These are phyloP conservation scores for Cydia fagiglandana DNA, from an alignment of 1,140 invertebrate genomes.

Conservation along the genomic window DNA sequence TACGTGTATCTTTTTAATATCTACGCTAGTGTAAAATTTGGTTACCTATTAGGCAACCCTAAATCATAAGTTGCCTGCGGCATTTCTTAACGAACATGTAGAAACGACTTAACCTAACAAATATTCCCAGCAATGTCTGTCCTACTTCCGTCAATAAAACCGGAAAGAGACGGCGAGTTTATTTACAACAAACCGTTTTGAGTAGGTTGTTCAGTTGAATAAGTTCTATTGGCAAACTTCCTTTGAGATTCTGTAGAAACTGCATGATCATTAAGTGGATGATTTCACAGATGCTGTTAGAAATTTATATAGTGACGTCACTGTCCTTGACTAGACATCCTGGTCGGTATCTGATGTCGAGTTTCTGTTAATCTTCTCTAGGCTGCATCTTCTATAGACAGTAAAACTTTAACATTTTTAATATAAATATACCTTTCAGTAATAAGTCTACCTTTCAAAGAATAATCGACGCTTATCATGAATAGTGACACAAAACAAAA, in stretches of 20 bases:
- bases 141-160: slow-evolving; percentile 14
- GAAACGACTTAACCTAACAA: background rate
- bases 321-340: background rate
- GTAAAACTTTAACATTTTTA: no score
- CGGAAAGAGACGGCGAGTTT: slow-evolving; percentile 4
- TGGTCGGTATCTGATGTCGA: background rate
- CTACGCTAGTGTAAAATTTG: no score
- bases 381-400: no score
- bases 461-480: no score
- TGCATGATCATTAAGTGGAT: slow-evolving; percentile 3
- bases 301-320: background rate
- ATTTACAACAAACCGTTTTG: background rate
- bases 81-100: slow-evolving; percentile 1
- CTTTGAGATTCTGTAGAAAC: background rate
- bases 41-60: background rate
- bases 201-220: background rate
- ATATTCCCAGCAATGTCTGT: background rate
- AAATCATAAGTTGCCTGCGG: background rate
- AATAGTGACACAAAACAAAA: no score
- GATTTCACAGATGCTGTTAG: background rate
- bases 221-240: background rate
- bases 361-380: no score
- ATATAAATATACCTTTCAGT: no score
- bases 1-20: no score
- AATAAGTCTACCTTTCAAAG: background rate